Base-by-base conservation (phyloP, 2,113 vertebrate species). In the pig (Sus scrofa) region DNA sequence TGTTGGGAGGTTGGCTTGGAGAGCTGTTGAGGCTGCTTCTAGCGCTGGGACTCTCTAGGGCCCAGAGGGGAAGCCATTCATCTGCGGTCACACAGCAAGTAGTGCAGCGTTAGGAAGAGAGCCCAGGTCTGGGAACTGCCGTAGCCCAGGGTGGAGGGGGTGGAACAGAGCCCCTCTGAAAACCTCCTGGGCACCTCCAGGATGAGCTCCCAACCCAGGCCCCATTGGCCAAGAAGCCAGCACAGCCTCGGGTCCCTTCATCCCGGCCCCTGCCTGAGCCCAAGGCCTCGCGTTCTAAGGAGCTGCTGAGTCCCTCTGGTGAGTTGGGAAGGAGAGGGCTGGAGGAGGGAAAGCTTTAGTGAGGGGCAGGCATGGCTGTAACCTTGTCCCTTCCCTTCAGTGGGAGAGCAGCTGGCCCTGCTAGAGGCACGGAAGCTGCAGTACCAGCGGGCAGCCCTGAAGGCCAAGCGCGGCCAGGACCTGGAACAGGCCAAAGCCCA, bases 381-480 rank as follows among this genome's bases (percentile, higher is more conserved):
- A 91, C 68, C 52, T 50, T 30, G 3, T 50, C 74, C 68, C 85
- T 1, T 91, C 92, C 95, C 7, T 60, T 89, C 95, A 99, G 99
- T 96, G 34, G 97, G 82, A 75, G 99, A 99, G 92, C 99, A 99
- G 98, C 98, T 99, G 97, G 99, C 99, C 77, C 98, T 99, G 96
- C 97, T 99, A 94, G 99, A 99, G 98, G 98, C 98, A 95, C 99
- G 99, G 44, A 99, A 98, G 98, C 99, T 99, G 95, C 99, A 99
- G 96, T 99, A 99, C 98, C 97, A 99, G 98, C 99, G 99, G 98
- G 99, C 99, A 18, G 99, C 99, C 0, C 82, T 99, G 96, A 99
- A 99, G 97, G 99, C 99, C 39, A 99, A 99, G 97, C 99, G 99
- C 91, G 99, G 98, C 81, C 99, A 99, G n/a, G 99, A 99, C 96